Base-by-base conservation (phyloP, 2,797 vertebrate genomes). In the Propithecus perrieri region DNA sequence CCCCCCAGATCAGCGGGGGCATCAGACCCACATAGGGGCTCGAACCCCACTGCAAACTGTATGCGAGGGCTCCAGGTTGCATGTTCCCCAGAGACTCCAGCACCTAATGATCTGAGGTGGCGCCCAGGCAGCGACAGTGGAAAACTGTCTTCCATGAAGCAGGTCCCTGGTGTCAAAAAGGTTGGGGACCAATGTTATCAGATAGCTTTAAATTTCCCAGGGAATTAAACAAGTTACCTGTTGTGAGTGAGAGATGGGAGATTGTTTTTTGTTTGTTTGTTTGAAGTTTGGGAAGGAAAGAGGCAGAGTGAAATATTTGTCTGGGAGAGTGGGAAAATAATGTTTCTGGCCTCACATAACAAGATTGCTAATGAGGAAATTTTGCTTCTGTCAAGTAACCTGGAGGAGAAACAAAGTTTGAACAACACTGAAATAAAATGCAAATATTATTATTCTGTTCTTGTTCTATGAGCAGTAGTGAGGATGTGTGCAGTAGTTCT, bases 341-440 rank as follows among this genome's bases (percentile, higher is more conserved):
- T 69, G 12, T 17, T 83, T 57, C 63, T 38, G 28, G 11, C 15
- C 14, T 74, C 38, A 75, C n/a, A 8, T 63, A 48, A 0, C 5
- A 79, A 74, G 50, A 67, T 24, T 89, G 28, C 20, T 89, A 83
- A 93, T 9, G 43, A 91, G 7, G 83, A 28, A 59, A 61, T 30
- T 78, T 78, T 79, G 22, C 4, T 85, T 38, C 10, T 88, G 93
- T 53, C 35, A 14, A 50, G 33, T 48, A 41, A 88, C 26, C 53
- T 30, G 28, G 18, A 78, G n/a, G 61, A 69, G 33, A 85, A 87
- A 79, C 46, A 78, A 69, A 63, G 48, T 85, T 61, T 87, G 38
- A 88, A 80, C 33, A n/a, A 35, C 57, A 67, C 9, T 83, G 69
- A 71, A 96, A 92, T 46, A 88, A 94, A 79, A 75, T 15, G 35